A percentile compares a stretch with the other conserved stretches of the same genome.
Conservation (phyloP, 2,888 invertebrate species). For the Hyles lineata region DNA sequence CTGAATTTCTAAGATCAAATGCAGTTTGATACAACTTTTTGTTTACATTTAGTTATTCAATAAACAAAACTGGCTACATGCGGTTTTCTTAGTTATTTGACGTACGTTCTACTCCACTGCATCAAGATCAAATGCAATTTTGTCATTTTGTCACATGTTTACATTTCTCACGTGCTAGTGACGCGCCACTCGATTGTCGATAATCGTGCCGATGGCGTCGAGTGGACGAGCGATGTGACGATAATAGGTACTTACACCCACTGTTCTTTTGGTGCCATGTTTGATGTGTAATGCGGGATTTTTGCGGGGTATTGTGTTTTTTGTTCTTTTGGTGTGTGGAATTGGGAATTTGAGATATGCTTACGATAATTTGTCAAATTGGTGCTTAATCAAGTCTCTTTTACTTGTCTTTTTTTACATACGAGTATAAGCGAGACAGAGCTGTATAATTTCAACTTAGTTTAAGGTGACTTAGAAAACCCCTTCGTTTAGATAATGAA, state of each 20-base stretch:
- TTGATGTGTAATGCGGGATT: neutral
- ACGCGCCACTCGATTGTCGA: constrained; percentile 52
- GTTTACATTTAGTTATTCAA: no score
- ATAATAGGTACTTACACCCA: constrained; percentile 30
- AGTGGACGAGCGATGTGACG: constrained; percentile 47
- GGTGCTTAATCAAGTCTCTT: no score
- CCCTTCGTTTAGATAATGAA: no score
- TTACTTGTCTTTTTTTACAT: no score
- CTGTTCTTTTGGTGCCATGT: constrained; percentile 39
- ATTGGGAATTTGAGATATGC: neutral
- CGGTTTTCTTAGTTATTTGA: neutral
- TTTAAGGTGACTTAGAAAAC: no score
- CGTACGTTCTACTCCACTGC: neutral
- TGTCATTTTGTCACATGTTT: constrained; percentile 49
- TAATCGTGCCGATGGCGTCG: constrained; percentile 51
- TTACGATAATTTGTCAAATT: no score
- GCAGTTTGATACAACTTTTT: neutral
- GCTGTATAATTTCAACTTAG: no score
- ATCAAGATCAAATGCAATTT: neutral
- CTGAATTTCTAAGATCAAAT: neutral
- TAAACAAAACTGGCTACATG: neutral
- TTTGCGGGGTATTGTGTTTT: neutral
- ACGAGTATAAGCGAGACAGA: no score
- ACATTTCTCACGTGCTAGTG: constrained; percentile 61
- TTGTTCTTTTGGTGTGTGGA: neutral